These are phyloP conservation scores for Oligia fasciuncula DNA, from an alignment of 2,888 invertebrate species.

Conservation along the genomic window DNA sequence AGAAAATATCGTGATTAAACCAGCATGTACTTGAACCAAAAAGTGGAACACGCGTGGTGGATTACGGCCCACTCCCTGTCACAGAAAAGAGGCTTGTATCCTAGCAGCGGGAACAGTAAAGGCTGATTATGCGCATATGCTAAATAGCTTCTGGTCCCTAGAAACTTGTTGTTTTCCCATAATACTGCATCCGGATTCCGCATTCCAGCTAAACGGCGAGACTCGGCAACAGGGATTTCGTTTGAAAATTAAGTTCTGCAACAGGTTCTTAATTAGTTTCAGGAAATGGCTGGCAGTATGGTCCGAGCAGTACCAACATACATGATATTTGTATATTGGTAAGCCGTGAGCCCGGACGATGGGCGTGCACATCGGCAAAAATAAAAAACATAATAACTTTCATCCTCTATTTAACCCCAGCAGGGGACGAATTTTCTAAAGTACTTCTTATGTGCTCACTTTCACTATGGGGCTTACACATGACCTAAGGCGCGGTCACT, in stretches of 20 bases:
- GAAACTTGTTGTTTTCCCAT: slow-evolving; percentile 1
- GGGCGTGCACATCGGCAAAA: neutral
- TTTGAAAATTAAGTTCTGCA: neutral
- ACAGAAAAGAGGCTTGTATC: no score
- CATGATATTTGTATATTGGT: neutral
- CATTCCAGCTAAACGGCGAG: neutral
- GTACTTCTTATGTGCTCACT: no score
- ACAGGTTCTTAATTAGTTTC: slow-evolving; percentile 5
- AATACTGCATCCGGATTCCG: neutral
- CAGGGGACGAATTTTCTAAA: no score
- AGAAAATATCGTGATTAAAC: neutral
- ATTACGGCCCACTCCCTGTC: no score
- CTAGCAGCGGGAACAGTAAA: no score
- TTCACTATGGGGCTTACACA: no score
- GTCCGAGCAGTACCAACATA: neutral
- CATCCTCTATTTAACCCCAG: no score
- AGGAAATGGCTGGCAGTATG: no score
- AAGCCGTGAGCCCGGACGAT: neutral
- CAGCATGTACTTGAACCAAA: neutral
- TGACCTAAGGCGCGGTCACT: no score
- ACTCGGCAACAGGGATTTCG: neutral
- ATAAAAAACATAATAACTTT: no score
- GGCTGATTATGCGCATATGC: neutral
- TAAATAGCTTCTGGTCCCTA: neutral
- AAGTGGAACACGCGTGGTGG: no score